These are phyloP conservation scores for Pipra filicauda DNA, from an alignment of 2,113 vertebrate species.

Conservation along the genomic window DNA sequence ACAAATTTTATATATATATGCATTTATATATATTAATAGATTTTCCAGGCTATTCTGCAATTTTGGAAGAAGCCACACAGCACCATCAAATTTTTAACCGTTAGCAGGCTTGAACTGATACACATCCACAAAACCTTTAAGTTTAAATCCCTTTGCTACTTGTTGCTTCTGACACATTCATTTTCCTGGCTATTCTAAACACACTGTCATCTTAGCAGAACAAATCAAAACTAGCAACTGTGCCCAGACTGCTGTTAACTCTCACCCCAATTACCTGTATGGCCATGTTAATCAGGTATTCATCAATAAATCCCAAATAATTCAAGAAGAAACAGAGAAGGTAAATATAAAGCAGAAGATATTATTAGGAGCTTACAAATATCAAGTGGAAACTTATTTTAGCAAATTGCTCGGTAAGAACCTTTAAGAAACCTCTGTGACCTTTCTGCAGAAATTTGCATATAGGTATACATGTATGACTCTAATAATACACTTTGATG, in stretches of 20 bases:
- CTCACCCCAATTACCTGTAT: not conserved
- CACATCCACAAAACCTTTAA: not conserved
- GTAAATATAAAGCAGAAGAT: not conserved
- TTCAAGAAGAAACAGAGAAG: not conserved
- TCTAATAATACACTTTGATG: not conserved
- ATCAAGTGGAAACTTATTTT: not conserved
- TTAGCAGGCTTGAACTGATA: not conserved
- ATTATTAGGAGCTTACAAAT: not conserved
- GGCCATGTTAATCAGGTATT: not conserved
- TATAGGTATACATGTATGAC: not conserved
- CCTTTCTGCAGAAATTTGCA: not conserved
- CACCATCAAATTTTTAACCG: not conserved
- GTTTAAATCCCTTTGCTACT: not conserved
- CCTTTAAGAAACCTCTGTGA: not conserved
- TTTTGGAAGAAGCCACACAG: not conserved
- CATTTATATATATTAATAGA: not conserved
- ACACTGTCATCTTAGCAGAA: not conserved
- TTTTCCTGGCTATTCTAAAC: not conserved
- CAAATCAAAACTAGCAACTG: not conserved
- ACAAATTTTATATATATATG: not conserved
- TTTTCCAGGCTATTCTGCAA: conserved; percentile 1
- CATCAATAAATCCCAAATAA: not conserved
- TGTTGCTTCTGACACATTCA: not conserved
- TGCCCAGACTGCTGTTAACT: not conserved
- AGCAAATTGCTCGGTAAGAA: not conserved